Base-by-base conservation (phyloP, 2,797 vertebrate genomes). In the Lagodon rhomboides region DNA sequence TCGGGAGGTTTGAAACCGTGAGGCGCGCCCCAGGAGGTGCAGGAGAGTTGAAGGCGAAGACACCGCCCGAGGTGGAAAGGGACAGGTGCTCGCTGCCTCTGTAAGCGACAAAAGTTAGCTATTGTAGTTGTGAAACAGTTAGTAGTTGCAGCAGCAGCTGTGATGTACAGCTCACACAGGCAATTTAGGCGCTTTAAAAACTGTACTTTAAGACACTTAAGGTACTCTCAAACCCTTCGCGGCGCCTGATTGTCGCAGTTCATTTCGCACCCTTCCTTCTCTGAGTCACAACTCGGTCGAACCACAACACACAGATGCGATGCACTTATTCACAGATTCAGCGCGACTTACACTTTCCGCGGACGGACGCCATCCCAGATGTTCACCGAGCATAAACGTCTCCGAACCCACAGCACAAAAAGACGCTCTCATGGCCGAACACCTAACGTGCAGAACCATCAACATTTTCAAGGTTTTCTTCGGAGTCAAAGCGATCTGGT, bases 361-460 rank as follows among this genome's bases (percentile, higher is more conserved):
- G 3, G 43, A 44, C 15, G 51, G n/a, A 54, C 51, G 7, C 23
- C 51, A 53, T 23, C 0, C 11, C 27, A 20, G 27, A 11, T 30
- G 27, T 27, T 9, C 47, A 43, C 18, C 8, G 4, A 2, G 20
- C 27, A 34, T 44, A 18, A 13, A 47, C 1, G 0, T 25, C 2
- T 8, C 22, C 30, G 3, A 20, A 47, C 20, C 1, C 0, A 9
- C 13, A 38, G 30, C 0, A 46, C 17, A 2, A 2, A 22, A 27
- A 12, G 12, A 46, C 2, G 13, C 17, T 1, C 44, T 23, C 3
- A 13, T 30, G 27, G 8, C 3, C 20, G 49, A 25, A 55, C 12
- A 75, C 41, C 17, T n/a, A 17, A 4, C 9, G 12, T 43, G 10
- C 34, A 30, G 20, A 20, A 46, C 22, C 34, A 71, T 50, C 46